phyloP scores from a whole-genome alignment of 1,140 invertebrate genomes.

The Semibalanus balanoides region DNA sequence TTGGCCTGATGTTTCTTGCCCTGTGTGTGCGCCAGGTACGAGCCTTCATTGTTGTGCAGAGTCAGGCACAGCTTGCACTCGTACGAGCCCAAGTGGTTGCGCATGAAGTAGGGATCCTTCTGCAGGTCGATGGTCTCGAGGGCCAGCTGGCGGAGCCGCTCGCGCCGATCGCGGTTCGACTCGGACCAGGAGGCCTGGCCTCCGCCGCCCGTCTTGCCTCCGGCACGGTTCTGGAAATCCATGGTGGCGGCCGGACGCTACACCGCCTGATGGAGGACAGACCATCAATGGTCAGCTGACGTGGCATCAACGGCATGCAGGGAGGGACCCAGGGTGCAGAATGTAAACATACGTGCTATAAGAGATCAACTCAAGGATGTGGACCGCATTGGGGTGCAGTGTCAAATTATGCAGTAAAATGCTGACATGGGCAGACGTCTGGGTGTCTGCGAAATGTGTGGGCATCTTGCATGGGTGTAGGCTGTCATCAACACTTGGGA shows the following conservation, averaged over 20 bases:
- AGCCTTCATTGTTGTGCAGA: conserved; percentile 98
- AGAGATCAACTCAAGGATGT: no score
- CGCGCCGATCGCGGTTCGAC: conserved; percentile 88
- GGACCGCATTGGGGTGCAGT: no score
- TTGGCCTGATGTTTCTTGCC: conserved; percentile 99
- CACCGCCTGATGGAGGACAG: no score
- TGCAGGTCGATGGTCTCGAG: conserved; percentile 97
- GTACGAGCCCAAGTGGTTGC: conserved; percentile 96
- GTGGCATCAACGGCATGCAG: no score
- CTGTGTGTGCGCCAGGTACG: conserved; percentile 97
- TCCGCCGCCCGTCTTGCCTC: conserved; percentile 96
- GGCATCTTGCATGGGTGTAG: no score
- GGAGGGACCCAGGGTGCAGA: no score
- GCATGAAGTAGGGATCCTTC: conserved; percentile 99
- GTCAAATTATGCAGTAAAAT: no score
- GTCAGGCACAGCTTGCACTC: conserved; percentile 99
- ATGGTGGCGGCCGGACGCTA: conserved; percentile 33
- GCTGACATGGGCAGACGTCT: no score
- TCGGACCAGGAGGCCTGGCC: conserved; percentile 98
- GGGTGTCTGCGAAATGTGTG: no score
- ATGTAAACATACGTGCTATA: no score
- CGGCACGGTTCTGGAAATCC: conserved; percentile 95
- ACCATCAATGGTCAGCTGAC: no score
- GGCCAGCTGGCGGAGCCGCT: conserved; percentile 86
- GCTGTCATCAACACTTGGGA: no score